Conservation (phyloP, 1,140 invertebrate species). For the Globodera ellingtonae region DNA sequence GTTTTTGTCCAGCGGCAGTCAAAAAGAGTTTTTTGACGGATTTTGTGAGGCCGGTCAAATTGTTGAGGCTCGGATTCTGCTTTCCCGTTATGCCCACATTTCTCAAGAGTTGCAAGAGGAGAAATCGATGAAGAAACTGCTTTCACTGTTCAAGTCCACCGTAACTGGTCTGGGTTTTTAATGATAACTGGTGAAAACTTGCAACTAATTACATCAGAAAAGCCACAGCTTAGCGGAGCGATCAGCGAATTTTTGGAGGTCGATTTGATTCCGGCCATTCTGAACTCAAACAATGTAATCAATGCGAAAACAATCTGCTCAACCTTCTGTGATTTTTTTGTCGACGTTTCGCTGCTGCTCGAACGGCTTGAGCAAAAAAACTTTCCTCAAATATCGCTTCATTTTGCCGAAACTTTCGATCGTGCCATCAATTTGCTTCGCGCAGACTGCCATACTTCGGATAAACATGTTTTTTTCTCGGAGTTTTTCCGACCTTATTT, state of each 20-base stretch:
- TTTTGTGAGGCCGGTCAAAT: slow-evolving; percentile 30
- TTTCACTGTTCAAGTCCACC: slow-evolving; percentile 4
- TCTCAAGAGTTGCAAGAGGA: slow-evolving; percentile 8
- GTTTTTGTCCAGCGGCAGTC: slow-evolving; percentile 23
- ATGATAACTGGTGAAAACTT: slow-evolving; percentile 16
- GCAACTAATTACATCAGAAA: slow-evolving; percentile 12
- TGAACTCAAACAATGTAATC: neutral
- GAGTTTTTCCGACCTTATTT: neutral
- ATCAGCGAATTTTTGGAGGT: slow-evolving; percentile 33
- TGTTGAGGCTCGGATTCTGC: slow-evolving; percentile 26
- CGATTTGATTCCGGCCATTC: slow-evolving; percentile 14
- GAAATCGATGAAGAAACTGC: slow-evolving; percentile 1
- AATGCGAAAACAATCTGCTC: slow-evolving; percentile 16
- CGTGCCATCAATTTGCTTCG: slow-evolving; percentile 28
- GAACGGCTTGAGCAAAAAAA: slow-evolving; percentile 32
- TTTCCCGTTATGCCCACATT: slow-evolving; percentile 27
- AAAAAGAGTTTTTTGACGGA: slow-evolving; percentile 29
- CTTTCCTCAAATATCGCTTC: slow-evolving; percentile 33
- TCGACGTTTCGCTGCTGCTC: slow-evolving; percentile 24
- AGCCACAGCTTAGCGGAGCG: neutral
- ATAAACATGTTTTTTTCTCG: slow-evolving; percentile 27
- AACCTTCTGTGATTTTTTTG: slow-evolving; percentile 18
- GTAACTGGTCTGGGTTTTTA: slow-evolving; percentile 12
- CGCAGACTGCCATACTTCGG: slow-evolving; percentile 27
- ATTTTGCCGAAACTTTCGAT: slow-evolving; percentile 35